Conservation (phyloP, 2,113 vertebrate species). For the Pluvianellus socialis region DNA sequence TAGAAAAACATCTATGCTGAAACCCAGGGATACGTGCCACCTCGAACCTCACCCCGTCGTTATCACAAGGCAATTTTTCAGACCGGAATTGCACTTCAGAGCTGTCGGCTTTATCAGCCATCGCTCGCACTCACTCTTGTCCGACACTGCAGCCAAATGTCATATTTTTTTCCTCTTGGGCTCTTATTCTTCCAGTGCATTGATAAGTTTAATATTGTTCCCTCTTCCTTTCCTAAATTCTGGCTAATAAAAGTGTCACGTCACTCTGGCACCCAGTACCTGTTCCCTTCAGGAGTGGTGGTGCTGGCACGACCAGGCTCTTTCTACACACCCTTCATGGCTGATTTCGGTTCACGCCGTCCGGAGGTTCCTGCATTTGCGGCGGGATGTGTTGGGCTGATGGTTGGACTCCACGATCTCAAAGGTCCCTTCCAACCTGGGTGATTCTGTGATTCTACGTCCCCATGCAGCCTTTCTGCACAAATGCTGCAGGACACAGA, state of each 20-base stretch:
- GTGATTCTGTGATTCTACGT: no score
- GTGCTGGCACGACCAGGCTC: neutral
- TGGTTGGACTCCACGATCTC: no score
- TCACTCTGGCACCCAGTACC: neutral
- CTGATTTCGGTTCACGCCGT: rapidly evolving
- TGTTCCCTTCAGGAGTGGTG: rapidly evolving
- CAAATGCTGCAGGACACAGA: no score
- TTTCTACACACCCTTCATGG: neutral
- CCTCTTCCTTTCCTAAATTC: neutral
- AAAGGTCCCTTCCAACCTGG: no score
- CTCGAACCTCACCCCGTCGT: neutral
- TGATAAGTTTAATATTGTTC: neutral
- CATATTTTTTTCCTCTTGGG: neutral
- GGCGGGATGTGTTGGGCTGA: no score
- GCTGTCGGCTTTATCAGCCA: neutral
- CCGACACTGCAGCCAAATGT: neutral
- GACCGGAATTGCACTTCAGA: neutral
- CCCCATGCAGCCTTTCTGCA: no score
- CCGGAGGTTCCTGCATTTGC: neutral
- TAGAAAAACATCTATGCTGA: neutral
- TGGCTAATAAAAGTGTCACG: neutral
- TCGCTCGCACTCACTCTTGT: neutral
- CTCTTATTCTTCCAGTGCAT: neutral
- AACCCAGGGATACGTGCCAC: neutral
- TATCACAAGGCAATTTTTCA: neutral